Conservation (phyloP, 2,797 vertebrate species). For the Tauraco hartlaubi region DNA sequence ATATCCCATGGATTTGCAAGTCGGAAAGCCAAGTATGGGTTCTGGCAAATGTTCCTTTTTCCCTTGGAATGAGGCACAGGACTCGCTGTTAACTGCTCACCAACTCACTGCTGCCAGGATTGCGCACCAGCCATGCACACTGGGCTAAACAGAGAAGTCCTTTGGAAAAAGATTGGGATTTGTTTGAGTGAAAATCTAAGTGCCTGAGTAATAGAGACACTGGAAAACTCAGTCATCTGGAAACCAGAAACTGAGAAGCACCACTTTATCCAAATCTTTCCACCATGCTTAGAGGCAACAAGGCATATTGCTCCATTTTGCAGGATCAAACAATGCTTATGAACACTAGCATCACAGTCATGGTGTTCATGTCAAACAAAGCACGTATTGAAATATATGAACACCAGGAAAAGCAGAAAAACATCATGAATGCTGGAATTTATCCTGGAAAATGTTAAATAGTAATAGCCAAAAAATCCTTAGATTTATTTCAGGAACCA, state of each 20-base stretch:
- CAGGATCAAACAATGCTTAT: background rate
- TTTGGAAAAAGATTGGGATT: background rate
- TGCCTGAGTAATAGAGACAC: background rate
- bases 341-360: background rate
- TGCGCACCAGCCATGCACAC: too few species aligned
- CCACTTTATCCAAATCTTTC: background rate
- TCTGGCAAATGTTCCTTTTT: conserved; percentile 46
- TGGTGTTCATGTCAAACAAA: background rate
- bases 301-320: background rate
- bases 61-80: conserved; percentile 16
- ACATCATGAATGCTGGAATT: background rate
- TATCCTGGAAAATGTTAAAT: background rate
- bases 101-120: background rate
- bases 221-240: conserved; percentile 7
- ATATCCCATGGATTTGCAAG: conserved; percentile 40
- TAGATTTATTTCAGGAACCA: conserved; percentile 49
- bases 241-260: background rate
- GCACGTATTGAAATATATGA: background rate
- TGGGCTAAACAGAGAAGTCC: background rate
- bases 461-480: background rate
- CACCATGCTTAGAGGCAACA: background rate
- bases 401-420: conserved; percentile 5
- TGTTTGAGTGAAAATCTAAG: background rate
- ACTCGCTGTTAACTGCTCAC: background rate
- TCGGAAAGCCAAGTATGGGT: conserved; percentile 36